Percentiles rank a stretch among this genome's conserved stretches.
Conservation (phyloP, 2,113 vertebrate species). For the Acanthisitta chloris region DNA sequence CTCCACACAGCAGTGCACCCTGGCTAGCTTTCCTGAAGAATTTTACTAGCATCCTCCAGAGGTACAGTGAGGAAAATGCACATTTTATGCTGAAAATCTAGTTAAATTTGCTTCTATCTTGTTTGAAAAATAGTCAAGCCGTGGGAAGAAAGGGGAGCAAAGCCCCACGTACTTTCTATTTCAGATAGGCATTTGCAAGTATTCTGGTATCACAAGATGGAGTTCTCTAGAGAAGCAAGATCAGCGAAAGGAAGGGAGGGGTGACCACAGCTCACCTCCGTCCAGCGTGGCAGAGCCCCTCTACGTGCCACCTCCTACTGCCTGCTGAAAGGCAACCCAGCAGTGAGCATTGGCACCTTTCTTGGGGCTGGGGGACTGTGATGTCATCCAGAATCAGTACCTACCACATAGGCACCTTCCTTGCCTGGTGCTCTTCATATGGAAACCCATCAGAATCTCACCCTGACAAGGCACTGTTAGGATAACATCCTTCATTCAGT, state of each 20-base stretch:
- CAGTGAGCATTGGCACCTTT: background rate
- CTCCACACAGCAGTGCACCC: background rate
- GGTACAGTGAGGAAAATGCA: background rate
- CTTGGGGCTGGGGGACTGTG: too few species aligned
- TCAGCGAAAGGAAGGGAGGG: background rate
- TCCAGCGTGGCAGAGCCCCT: background rate
- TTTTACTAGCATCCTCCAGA: background rate
- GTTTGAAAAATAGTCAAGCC: background rate
- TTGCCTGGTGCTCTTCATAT: background rate
- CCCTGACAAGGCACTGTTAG: background rate
- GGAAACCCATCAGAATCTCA: background rate
- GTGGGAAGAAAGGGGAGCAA: background rate
- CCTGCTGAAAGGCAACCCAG: background rate
- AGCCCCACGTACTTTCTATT: background rate
- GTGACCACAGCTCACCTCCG: accelerated
- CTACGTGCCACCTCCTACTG: background rate
- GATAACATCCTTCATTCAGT: background rate
- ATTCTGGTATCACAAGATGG: background rate
- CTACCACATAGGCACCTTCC: accelerated
- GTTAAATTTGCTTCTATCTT: background rate
- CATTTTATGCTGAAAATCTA: background rate
- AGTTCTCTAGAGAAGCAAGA: background rate
- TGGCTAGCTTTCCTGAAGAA: background rate
- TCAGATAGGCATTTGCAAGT: background rate
- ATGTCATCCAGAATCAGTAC: background rate